Evolutionary conservation across 2,797 vertebrate species (phyloP).

Genomic region (Darevskia mixta): DNA sequence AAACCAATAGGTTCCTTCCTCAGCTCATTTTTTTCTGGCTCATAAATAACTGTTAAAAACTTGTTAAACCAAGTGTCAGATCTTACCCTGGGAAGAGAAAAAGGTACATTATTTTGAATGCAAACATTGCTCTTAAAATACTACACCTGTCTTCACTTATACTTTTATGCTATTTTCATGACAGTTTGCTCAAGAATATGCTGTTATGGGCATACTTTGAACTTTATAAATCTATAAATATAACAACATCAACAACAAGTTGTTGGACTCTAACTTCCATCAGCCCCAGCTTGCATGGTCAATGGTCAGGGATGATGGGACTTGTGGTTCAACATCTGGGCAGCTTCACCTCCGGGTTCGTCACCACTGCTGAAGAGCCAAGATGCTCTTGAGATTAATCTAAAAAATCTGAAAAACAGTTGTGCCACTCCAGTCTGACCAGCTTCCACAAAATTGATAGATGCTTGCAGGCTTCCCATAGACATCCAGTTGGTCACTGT

Average conservation of each 20-base stretch:
- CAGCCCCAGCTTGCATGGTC: neutral
- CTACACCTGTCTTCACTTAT: neutral
- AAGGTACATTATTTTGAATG: neutral
- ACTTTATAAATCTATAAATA: neutral
- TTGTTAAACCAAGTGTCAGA: neutral
- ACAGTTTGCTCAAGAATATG: neutral
- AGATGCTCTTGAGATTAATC: neutral
- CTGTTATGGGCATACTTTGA: neutral
- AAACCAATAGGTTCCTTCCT: neutral
- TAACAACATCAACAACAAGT: neutral
- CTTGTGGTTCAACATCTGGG: too few relatives aligned
- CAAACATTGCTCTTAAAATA: neutral
- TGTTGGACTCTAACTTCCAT: neutral
- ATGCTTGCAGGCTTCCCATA: too few relatives aligned
- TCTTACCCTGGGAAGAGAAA: neutral
- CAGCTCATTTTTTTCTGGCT: neutral
- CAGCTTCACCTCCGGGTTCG: too few relatives aligned
- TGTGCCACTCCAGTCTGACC: neutral
- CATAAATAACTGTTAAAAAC: conserved; percentile 4
- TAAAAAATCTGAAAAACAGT: neutral
- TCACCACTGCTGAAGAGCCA: neutral
- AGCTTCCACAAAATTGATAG: neutral
- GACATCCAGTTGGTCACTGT: too few relatives aligned
- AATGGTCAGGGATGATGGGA: too few relatives aligned
- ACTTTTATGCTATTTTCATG: neutral